Percentiles rank a stretch among this genome's conserved stretches.
These are phyloP conservation scores for Sinocyclocheilus maitianheensis DNA, from an alignment of 2,113 vertebrate species.

Conservation along the genomic window DNA sequence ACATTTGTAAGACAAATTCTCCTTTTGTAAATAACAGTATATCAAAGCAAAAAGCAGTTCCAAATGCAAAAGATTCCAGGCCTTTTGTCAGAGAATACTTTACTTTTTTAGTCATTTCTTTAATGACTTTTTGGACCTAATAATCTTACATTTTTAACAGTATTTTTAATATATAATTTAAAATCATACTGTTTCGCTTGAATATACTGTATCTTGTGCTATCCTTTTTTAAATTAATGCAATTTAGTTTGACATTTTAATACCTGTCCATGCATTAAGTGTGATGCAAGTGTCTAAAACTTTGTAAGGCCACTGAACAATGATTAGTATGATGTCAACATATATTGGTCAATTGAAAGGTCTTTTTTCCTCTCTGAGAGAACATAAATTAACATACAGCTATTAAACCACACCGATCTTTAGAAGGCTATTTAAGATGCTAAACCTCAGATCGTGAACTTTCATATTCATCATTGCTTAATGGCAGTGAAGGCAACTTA, in stretches of 20 bases:
- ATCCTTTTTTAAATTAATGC: not conserved
- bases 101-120: no score
- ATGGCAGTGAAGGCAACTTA: constrained; percentile 17
- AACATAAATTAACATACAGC: constrained; percentile 23
- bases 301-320: not conserved
- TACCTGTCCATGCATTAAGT: no score
- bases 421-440: constrained; percentile 11
- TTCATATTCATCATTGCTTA: constrained; percentile 18
- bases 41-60: no score
- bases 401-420: constrained; percentile 14
- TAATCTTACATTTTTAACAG: not conserved
- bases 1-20: no score
- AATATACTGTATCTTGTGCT: not conserved
- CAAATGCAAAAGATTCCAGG: no score
- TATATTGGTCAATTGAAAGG: not conserved
- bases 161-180: not conserved
- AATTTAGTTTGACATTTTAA: no score
- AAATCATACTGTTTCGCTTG: not conserved
- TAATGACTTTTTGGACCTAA: not conserved
- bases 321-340: not conserved
- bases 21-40: no score
- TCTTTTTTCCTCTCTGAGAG: no score
- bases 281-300: not conserved
- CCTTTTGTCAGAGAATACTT: no score
- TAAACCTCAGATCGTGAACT: constrained; percentile 9